Evolutionary conservation across 2,888 invertebrate species (phyloP), one percentile per base, ranked within the genome.

Genomic region (Pristionchus arcanus): DNA sequence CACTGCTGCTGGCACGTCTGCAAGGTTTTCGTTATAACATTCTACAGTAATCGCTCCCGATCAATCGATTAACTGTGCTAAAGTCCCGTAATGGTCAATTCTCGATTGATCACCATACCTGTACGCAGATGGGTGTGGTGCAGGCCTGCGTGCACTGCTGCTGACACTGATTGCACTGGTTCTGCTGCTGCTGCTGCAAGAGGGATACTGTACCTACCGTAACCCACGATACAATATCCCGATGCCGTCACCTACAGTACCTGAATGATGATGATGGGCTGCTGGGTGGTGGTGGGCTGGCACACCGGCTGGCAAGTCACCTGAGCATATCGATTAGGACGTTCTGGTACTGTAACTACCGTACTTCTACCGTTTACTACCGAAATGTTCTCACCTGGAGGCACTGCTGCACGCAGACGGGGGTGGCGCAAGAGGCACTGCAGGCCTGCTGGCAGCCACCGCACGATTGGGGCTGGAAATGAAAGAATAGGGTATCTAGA

Each of bases 121-220:
- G 92, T 34, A 89, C 90, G 89, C 93, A 93, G 91, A 90, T 81
- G 66, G 91, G 90, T 84, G 92, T 91, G 84, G 92, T 89, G 87
- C 93, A 93, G 3, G 91, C 90, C 85, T 88, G 88, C 68, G 89
- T 77, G 90, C 93, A 93, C 49, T 90, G 89, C 63, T 90, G 90
- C 90, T 92, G 92, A 90, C 93, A 93, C 89, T 92, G 92, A 90
- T 93, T 93, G 91, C 93, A 93, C 71, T 89, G 91, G 91, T 34
- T 90, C 87, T 87, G 68, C 53, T 55, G 87, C 19, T 55, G 68
- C 81, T 49, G 49, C n/a, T 49, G 42, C 42, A 49, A 77, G 42
- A 74, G 74, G 21, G 49, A 28, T 53, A 49, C n/a, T 42, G 81
- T 81, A 81, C 9, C 21, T 34, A 25, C 25, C n/a, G 37, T 74